Base-by-base conservation (phyloP, 1,140 invertebrate species). In the Thaumetopoea pityocampa region DNA sequence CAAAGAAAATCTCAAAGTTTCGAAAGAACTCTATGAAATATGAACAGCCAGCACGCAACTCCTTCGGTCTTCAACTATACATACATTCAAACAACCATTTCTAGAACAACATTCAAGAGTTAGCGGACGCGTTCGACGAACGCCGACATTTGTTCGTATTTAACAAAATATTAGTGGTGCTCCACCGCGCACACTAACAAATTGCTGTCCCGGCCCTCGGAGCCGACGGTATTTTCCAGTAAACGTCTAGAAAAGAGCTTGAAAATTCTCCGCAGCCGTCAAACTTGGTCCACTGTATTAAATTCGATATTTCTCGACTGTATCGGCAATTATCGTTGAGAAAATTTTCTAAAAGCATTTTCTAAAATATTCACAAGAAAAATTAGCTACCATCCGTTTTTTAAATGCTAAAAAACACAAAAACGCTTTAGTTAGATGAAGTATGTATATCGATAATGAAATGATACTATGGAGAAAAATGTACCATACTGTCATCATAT, bases 161-260 rank as follows among this genome's bases (percentile, higher is more conserved):
- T 41, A 32, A 41, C 32, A 41, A 41, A 32, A 41, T 18, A 41
- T 41, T 19, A 32, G 24, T 32, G 15, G 38, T 32, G 30, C 7
- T 27, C 38, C 36, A 17, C 32, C 10, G 40, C 22, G 32, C 30
- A 38, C 41, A 51, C 42, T 51, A 51, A 46, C 49, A 46, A 51
- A 51, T 46, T 46, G 42, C 43, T 29, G 42, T 42, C 35, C 30
- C 30, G 28, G 30, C 36, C 32, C 26, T 19, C 23, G 43, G 12
- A 27, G 15, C 30, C 49, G 12, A 35, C 23, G 36, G 20, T 46
- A 51, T 51, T 51, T 34, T 32, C 49, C 29, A 46, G 24, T 46
- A 46, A 51, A 46, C 36, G 34, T 41, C 41, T 35, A 36, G 30
- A 50, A 40, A 51, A 45, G 36, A 45, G 28, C 36, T 20, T 27